These are phyloP conservation scores for Drosophila azteca DNA, from an alignment of 1,140 invertebrate species.

Conservation along the genomic window DNA sequence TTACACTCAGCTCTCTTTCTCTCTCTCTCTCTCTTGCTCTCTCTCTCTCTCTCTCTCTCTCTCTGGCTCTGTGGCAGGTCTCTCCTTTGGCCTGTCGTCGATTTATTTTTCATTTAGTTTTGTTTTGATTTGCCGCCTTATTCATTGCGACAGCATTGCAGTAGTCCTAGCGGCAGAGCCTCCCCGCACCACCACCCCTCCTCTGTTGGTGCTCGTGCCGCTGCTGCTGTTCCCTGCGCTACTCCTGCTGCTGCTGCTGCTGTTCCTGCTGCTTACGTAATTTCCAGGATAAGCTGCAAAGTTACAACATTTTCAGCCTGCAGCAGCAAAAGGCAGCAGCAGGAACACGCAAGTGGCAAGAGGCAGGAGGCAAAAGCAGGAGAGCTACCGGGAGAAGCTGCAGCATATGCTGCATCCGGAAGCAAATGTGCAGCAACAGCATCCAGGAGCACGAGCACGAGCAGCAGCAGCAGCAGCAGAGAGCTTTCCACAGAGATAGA, in stretches of 20 bases:
- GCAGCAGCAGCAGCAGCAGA: conserved; percentile 51
- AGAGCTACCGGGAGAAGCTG: conserved; percentile 34
- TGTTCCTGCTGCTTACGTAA: conserved; percentile 75
- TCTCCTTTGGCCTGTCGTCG: conserved; percentile 62
- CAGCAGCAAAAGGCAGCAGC: conserved; percentile 40
- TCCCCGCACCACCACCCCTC: neutral
- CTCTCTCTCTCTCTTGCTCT: neutral
- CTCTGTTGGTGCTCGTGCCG: conserved; percentile 1
- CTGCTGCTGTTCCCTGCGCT: conserved; percentile 46
- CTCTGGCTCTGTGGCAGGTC: conserved; percentile 9
- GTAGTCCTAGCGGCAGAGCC: conserved; percentile 69
- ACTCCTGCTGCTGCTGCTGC: conserved; percentile 50
- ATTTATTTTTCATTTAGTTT: conserved; percentile 82
- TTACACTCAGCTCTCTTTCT: neutral
- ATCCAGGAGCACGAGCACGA: conserved; percentile 23
- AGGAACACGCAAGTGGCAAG: conserved; percentile 1
- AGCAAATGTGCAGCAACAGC: conserved; percentile 56
- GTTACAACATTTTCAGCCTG: conserved; percentile 76
- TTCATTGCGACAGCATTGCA: conserved; percentile 81
- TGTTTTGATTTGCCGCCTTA: conserved; percentile 82
- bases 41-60: neutral
- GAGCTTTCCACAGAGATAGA: conserved; percentile 28
- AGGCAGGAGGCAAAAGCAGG: conserved; percentile 15
- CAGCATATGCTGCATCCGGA: conserved; percentile 65
- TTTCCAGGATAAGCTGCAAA: conserved; percentile 82